Percentiles rank a stretch among this genome's conserved stretches.
Evolutionary conservation across 2,113 vertebrate genomes (phyloP).

Genomic region (Neogobius melanostomus): DNA sequence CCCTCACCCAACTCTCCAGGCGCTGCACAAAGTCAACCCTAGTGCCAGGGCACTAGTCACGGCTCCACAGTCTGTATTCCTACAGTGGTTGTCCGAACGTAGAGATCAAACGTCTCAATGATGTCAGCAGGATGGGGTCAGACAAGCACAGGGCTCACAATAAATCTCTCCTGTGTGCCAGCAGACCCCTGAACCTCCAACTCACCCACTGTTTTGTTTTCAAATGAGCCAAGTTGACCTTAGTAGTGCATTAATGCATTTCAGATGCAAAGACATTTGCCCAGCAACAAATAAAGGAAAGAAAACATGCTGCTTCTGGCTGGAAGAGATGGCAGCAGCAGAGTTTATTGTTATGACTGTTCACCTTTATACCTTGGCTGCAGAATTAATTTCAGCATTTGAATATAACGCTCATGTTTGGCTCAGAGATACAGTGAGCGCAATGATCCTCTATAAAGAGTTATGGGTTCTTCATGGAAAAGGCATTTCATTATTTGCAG

Average conservation of each 20-base stretch:
- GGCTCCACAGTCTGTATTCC: constrained; percentile 56
- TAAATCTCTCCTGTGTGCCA: constrained; percentile 66
- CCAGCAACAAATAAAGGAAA: constrained; percentile 16
- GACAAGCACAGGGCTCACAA: constrained; percentile 57
- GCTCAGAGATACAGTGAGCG: constrained; percentile 54
- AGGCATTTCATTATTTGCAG: constrained; percentile 59
- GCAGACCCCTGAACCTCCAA: constrained; percentile 46
- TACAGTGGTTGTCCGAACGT: constrained; percentile 57
- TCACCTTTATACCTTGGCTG: constrained; percentile 64
- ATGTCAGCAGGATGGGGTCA: constrained; percentile 62
- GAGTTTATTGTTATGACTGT: constrained; percentile 57
- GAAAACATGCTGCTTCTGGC: constrained; percentile 36
- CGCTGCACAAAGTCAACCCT: constrained; percentile 35
- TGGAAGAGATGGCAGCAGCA: constrained; percentile 28
- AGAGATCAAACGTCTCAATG: constrained; percentile 59
- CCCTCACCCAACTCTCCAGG: constrained; percentile 26
- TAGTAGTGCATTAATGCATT: constrained; percentile 62
- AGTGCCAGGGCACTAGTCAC: constrained; percentile 41
- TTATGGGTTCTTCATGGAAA: constrained; percentile 52
- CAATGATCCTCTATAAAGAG: constrained; percentile 64
- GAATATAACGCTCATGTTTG: constrained; percentile 65
- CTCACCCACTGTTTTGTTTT: constrained; percentile 65
- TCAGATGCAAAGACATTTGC: constrained; percentile 62
- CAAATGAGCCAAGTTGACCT: constrained; percentile 68
- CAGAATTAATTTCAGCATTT: constrained; percentile 68